Base-by-base conservation (phyloP, 2,113 vertebrate species). In the Spizaetus ornatus region DNA sequence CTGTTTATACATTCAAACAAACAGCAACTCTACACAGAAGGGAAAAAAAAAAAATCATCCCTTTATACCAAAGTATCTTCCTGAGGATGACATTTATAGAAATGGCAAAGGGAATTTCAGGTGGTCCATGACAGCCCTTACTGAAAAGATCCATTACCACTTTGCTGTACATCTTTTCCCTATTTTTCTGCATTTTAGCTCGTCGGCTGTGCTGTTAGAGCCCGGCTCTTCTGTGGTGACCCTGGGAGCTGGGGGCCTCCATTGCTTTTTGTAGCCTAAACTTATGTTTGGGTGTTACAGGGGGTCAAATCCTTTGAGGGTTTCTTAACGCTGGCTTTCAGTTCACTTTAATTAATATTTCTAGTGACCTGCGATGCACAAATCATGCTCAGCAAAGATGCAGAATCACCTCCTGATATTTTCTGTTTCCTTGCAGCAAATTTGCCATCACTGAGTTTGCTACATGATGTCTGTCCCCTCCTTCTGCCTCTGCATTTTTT, bases 41-140 rank as follows among this genome's bases (percentile, higher is more conserved):
- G 29, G 4, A 31, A 25, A 62, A 61, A 53, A 29, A 40, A 29
- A 26, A 8, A 29, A 31, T 27, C 52, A 58, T 55, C 61, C 29
- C 76, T 92, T 89, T 82, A 40, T 27, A 48, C 32, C 48, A 58
- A 34, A 89, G 50, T 16, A 50, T 59, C 81, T 3, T 1, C 85
- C 61, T 2, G 27, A 79, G 66, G 71, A 22, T 89, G 89, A 74
- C 61, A 50, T 74, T 92, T 92, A 55, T 40, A 43, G 85, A 83
- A 92, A 79, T 43, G 72, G 85, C 66, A 59, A 70, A 82, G 61
- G 71, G 66, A 65, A 63, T 79, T 94, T 59, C 85, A 40, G 85
- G 77, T 79, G 85, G 53, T 69, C 76, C 59, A 13, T 43, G 92
- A 69, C 70, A 91, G 34, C 76, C 38, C 15, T 63, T 69, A 5